These are phyloP conservation scores for Staurois parvus DNA, from an alignment of 2,797 vertebrate genomes.

Conservation along the genomic window DNA sequence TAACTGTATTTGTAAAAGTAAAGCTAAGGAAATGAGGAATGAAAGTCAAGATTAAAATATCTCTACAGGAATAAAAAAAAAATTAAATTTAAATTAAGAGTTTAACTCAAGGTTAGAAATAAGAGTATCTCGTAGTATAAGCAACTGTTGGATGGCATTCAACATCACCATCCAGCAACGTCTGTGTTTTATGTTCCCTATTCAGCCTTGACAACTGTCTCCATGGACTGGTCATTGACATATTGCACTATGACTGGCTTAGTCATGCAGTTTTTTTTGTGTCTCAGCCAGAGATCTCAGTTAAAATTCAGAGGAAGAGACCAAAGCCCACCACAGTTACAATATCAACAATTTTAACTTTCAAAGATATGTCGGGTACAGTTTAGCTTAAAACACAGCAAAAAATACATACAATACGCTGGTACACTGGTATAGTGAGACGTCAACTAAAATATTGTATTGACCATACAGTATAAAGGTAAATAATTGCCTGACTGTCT, in stretches of 20 bases:
- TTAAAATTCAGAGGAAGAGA: background rate
- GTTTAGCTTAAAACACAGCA: background rate
- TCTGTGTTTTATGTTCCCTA: slow-evolving; percentile 10
- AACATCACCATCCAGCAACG: background rate
- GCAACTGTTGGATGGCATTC: slow-evolving; percentile 4
- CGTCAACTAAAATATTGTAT: too few relatives aligned
- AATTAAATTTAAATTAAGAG: background rate
- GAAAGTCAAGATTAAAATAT: background rate
- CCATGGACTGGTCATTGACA: slow-evolving; percentile 7
- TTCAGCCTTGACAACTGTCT: slow-evolving; percentile 12
- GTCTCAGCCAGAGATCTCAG: background rate
- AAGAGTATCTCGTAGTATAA: background rate
- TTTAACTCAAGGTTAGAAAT: slow-evolving; percentile 1
- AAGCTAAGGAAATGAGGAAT: too few relatives aligned
- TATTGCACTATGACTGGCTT: slow-evolving; percentile 5
- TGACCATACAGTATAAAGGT: too few relatives aligned
- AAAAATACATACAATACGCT: background rate
- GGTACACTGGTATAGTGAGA: background rate
- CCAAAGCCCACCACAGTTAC: background rate
- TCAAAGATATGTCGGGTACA: background rate
- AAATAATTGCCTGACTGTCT: too few relatives aligned
- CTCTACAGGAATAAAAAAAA: background rate
- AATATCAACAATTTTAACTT: background rate
- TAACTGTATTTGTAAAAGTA: too few relatives aligned
- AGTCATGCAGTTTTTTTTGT: slow-evolving; percentile 2